Percentiles rank a stretch among this genome's conserved stretches.
phyloP scores from a whole-genome alignment of 92 coral and sea anemone species.

The Blastomussa wellsi region DNA sequence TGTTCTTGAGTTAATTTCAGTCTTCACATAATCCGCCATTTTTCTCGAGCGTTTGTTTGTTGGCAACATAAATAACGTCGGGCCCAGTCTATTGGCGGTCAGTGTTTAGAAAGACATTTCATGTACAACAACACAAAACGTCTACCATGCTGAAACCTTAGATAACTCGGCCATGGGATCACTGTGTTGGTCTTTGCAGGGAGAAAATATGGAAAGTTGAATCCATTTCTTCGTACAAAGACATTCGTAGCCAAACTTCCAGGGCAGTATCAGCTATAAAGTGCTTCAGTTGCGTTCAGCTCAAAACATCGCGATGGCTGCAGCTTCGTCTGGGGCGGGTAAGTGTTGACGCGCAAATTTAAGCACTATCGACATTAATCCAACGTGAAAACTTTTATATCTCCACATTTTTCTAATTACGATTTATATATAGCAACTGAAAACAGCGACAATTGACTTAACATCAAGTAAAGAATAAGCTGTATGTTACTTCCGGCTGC shows the following conservation, averaged over 20 bases:
- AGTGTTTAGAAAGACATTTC: background rate
- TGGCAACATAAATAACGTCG: constrained; percentile 43
- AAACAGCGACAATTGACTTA: background rate
- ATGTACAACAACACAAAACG: background rate
- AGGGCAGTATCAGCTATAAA: background rate
- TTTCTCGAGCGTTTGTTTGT: constrained; percentile 60
- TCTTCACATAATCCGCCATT: constrained; percentile 70
- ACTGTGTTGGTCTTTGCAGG: background rate
- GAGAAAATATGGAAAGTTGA: background rate
- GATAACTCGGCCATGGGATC: background rate
- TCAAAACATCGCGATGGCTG: background rate
- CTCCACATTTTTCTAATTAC: background rate
- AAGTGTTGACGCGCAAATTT: background rate
- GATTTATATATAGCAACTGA: background rate
- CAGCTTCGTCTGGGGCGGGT: background rate
- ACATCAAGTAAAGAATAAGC: too few species aligned
- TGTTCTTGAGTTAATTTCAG: background rate
- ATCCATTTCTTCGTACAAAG: background rate
- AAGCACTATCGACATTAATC: background rate
- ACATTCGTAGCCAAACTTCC: background rate
- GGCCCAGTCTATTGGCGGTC: constrained; percentile 17
- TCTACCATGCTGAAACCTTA: background rate
- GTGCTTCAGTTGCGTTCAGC: background rate
- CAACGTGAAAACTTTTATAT: background rate
- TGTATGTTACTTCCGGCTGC: too few species aligned